These are phyloP conservation scores for Noctua janthe DNA, from an alignment of 2,888 invertebrate genomes.

Conservation along the genomic window DNA sequence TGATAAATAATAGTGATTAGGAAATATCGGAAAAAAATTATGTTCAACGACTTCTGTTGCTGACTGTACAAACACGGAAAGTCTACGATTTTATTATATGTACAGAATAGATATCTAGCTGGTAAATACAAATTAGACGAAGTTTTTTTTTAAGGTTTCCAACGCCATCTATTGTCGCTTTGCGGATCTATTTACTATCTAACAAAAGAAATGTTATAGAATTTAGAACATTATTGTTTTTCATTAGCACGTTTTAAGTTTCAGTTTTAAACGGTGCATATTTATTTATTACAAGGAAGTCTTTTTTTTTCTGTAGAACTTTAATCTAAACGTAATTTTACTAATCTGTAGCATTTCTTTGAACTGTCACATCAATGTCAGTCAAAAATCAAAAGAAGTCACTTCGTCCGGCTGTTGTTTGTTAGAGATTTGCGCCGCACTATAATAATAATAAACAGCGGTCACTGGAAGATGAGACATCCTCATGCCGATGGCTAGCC, in stretches of 20 bases:
- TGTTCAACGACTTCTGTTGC: too few relatives aligned
- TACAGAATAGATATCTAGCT: neutral
- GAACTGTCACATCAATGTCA: slow-evolving; percentile 32
- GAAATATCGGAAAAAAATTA: too few relatives aligned
- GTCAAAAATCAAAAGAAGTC: slow-evolving; percentile 51
- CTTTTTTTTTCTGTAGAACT: neutral
- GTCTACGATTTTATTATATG: too few relatives aligned
- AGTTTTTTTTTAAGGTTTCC: neutral
- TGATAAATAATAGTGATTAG: too few relatives aligned
- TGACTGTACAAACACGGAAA: too few relatives aligned
- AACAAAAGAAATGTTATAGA: neutral
- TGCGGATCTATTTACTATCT: neutral
- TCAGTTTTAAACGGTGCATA: neutral
- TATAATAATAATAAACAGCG: slow-evolving; percentile 65
- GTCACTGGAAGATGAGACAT: slow-evolving; percentile 75
- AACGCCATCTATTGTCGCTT: slow-evolving; percentile 31
- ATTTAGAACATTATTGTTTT: neutral
- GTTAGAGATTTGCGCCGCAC: slow-evolving; percentile 53
- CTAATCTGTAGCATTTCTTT: slow-evolving; percentile 5
- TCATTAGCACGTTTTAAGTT: neutral
- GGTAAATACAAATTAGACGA: neutral
- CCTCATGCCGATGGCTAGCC: slow-evolving; percentile 77
- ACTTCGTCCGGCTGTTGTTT: slow-evolving; percentile 62
- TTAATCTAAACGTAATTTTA: slow-evolving; percentile 23
- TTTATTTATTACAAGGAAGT: neutral